These are phyloP conservation scores for Thymallus thymallus DNA, from an alignment of 2,113 vertebrate genomes.

Conservation along the genomic window DNA sequence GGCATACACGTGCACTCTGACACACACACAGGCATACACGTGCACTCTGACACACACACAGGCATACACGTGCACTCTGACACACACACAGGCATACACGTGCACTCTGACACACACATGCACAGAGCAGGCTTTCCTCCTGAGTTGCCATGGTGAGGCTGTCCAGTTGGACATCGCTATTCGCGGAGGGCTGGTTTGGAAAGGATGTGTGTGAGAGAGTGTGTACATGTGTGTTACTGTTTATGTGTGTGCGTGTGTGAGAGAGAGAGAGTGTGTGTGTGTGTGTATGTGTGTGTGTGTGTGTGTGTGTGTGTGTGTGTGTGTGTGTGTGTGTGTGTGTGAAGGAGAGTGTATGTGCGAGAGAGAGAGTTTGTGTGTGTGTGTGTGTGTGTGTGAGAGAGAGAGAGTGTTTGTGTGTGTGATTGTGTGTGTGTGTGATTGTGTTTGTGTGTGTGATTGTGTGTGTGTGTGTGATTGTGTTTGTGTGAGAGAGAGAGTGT, in stretches of 20 bases:
- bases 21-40: too few relatives aligned
- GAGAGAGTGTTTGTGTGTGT: slow-evolving; percentile 15
- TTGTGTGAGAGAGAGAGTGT: too few relatives aligned
- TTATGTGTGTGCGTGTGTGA: background rate
- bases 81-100: slow-evolving; percentile 5
- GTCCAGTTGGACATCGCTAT: slow-evolving; percentile 8
- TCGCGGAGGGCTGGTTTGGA: too few relatives aligned
- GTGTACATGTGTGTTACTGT: slow-evolving; percentile 24
- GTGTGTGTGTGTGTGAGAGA: slow-evolving; percentile 2
- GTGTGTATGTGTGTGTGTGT: background rate
- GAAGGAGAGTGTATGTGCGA: slow-evolving; percentile 24
- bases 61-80: too few relatives aligned
- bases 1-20: too few relatives aligned
- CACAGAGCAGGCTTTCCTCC: slow-evolving; percentile 38
- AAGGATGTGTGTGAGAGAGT: slow-evolving; percentile 11
- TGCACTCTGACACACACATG: background rate
- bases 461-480: background rate
- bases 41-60: too few relatives aligned
- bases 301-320: background rate
- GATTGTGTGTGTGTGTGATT: slow-evolving; percentile 12
- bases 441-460: background rate
- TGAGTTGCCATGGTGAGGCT: slow-evolving; percentile 41
- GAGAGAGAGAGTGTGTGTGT: background rate
- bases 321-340: background rate
- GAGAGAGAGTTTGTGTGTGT: background rate